Conservation (phyloP, 2,888 invertebrate species). For the Temnothorax rugatulus region DNA sequence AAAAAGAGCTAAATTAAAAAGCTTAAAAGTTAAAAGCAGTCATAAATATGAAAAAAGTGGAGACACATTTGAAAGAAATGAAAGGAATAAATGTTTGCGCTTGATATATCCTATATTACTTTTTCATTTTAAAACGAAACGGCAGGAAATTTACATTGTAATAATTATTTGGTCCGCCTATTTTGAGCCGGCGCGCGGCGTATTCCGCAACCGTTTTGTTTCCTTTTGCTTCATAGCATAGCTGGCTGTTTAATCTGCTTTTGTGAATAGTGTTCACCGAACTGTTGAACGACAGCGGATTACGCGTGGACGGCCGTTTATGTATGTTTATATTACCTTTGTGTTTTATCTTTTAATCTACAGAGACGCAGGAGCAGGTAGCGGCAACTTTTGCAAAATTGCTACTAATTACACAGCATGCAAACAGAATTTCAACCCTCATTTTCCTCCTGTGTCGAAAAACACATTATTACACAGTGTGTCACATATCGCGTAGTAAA, state of each 20-base stretch:
- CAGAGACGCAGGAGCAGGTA: slow-evolving; percentile 4
- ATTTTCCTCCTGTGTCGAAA: slow-evolving; percentile 22
- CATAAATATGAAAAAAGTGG: neutral
- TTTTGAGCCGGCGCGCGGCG: neutral
- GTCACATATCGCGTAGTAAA: slow-evolving; percentile 1
- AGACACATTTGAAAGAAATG: neutral
- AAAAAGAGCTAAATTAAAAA: neutral
- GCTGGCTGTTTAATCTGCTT: slow-evolving; percentile 32
- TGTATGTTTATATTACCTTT: slow-evolving; percentile 39
- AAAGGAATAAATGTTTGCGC: neutral
- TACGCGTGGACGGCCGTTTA: slow-evolving; percentile 8
- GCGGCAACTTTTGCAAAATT: slow-evolving; percentile 40
- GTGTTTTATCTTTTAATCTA: slow-evolving; percentile 44
- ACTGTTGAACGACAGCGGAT: slow-evolving; percentile 39
- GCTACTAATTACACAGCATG: slow-evolving; percentile 27
- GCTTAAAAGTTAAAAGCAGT: slow-evolving; percentile 1
- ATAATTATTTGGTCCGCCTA: slow-evolving; percentile 20
- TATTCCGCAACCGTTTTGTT: slow-evolving; percentile 10
- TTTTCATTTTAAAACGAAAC: neutral
- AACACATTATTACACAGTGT: slow-evolving; percentile 12
- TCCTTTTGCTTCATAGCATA: slow-evolving; percentile 5
- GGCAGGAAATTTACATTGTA: neutral
- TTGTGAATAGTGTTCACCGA: slow-evolving; percentile 31
- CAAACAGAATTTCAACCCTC: slow-evolving; percentile 35
- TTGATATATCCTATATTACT: neutral